Evolutionary conservation across 2,113 vertebrate genomes (phyloP).

Genomic region (Glaucomys volans): DNA sequence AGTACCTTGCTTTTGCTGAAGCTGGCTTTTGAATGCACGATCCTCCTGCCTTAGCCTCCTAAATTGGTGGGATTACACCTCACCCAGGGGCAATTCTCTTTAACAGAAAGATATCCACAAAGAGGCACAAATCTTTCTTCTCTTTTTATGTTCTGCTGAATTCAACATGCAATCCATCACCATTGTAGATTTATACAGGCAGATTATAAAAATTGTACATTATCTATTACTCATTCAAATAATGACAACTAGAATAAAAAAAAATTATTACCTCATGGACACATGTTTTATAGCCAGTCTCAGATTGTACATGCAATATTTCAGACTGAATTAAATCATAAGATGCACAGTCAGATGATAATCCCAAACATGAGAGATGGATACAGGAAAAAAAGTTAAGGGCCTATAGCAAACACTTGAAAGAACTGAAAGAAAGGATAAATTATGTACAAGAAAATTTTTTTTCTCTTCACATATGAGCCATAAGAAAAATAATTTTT

Average conservation of each 20-base stretch:
- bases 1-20: no score
- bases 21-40: no score
- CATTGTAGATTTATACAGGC: neutral
- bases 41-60: no score
- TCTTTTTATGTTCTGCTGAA: neutral
- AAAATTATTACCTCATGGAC: neutral
- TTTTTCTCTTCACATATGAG: neutral
- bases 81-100: neutral
- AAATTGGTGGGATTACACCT: no score
- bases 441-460: neutral
- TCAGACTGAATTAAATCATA: neutral
- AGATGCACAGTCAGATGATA: neutral
- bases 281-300: neutral
- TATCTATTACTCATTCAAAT: neutral
- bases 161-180: neutral
- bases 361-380: neutral
- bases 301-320: neutral
- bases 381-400: neutral
- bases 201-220: neutral
- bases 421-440: neutral
- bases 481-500: neutral
- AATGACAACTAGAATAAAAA: neutral
- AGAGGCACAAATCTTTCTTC: neutral
- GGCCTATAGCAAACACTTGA: neutral
- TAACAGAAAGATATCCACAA: neutral